phyloP scores from a whole-genome alignment of 92 coral and sea anemone species.

The Meandrina meandrites region DNA sequence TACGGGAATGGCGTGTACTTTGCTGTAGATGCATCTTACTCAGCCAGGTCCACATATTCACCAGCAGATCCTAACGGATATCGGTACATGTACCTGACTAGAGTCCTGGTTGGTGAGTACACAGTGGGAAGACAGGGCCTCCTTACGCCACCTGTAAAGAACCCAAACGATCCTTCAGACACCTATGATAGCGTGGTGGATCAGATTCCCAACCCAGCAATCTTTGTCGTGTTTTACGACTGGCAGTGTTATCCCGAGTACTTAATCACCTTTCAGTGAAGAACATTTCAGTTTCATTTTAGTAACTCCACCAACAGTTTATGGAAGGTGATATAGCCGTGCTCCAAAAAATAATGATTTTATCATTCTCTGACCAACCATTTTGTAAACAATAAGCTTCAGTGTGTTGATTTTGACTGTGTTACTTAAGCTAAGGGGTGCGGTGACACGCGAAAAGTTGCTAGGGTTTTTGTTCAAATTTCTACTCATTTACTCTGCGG shows the following conservation, averaged over 20 bases:
- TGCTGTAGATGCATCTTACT: conserved; percentile 54
- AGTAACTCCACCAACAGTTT: no score
- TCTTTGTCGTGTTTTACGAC: conserved; percentile 67
- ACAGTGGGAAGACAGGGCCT: conserved; percentile 52
- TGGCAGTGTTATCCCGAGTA: conserved; percentile 76
- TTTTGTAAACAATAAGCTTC: no score
- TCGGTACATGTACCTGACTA: conserved; percentile 66
- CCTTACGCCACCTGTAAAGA: conserved; percentile 61
- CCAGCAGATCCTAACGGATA: conserved; percentile 55
- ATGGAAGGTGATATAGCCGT: no score
- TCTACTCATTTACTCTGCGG: no score
- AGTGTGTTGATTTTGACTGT: no score
- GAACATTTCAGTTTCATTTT: neutral
- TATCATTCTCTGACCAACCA: no score
- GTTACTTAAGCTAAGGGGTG: no score
- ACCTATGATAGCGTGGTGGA: conserved; percentile 70
- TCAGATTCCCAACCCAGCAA: conserved; percentile 45
- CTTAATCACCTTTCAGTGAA: conserved; percentile 65
- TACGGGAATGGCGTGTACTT: conserved; percentile 82
- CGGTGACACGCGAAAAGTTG: no score
- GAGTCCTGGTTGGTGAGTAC: conserved; percentile 72
- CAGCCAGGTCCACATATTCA: conserved; percentile 53
- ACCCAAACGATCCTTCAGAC: conserved; percentile 35
- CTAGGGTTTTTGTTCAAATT: no score
- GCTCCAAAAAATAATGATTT: no score